A percentile compares a stretch with the other conserved stretches of the same genome.
Evolutionary conservation across 37 sponge, comb jelly and placozoan species (phyloP).

Genomic region (Tethya wilhelma): DNA sequence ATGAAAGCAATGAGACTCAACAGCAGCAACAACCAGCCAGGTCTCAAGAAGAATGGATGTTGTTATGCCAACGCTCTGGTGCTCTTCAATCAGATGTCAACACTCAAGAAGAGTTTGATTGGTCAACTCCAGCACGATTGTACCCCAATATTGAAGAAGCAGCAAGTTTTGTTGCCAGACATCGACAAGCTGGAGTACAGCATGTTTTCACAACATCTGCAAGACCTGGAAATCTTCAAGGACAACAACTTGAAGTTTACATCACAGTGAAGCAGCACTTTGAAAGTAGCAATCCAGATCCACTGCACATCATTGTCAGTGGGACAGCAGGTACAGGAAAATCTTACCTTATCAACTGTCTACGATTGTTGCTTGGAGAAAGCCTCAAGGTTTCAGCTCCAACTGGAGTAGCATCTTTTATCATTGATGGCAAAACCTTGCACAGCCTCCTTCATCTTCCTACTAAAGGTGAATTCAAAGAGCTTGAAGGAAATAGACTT

Average conservation of each 20-base stretch:
- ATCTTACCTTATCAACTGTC: constrained; percentile 51
- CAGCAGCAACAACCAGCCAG: no score
- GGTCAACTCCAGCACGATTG: no score
- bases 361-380: constrained; percentile 24
- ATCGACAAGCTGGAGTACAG: no score
- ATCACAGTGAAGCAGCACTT: constrained; percentile 38
- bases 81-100: no score
- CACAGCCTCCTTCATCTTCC: constrained; percentile 47
- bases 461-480: constrained; percentile 43
- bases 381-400: constrained; percentile 44
- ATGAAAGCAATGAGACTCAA: no score
- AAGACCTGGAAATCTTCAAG: constrained; percentile 14
- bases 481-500: constrained; percentile 37
- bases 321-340: no score
- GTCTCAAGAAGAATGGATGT: no score
- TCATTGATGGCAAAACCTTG: constrained; percentile 42
- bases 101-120: no score
- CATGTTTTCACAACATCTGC: no score
- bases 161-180: no score
- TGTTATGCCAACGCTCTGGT: no score
- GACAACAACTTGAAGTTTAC: constrained; percentile 34
- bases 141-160: no score
- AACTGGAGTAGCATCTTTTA: constrained; percentile 67
- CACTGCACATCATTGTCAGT: constrained; percentile 48
- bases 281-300: not conserved